These are phyloP conservation scores for Hirudinaria manillensis DNA, from an alignment of 2,888 invertebrate genomes.

Conservation along the genomic window DNA sequence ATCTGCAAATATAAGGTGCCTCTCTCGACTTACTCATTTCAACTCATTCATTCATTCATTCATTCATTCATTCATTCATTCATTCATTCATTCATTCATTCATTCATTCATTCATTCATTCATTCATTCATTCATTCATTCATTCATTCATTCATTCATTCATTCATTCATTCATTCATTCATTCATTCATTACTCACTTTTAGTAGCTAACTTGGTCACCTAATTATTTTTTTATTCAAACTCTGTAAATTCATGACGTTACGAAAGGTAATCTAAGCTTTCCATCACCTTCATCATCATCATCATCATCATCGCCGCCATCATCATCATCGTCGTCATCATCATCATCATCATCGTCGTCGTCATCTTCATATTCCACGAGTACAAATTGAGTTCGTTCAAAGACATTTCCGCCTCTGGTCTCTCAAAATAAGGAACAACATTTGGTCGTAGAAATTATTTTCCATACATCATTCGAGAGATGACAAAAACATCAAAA, in stretches of 20 bases:
- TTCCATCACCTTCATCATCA: slow-evolving; percentile 9
- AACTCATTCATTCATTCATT: slow-evolving; percentile 9
- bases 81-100: slow-evolving; percentile 12
- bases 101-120: slow-evolving; percentile 13
- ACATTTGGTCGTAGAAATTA: too few relatives aligned
- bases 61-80: slow-evolving; percentile 11
- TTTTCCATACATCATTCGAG: too few relatives aligned
- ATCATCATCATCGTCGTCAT: slow-evolving; percentile 14
- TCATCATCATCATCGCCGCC: slow-evolving; percentile 20
- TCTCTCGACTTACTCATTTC: neutral
- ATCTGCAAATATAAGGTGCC: too few relatives aligned
- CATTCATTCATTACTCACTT: too few relatives aligned
- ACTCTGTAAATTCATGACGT: too few relatives aligned
- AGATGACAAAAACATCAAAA: too few relatives aligned
- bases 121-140: slow-evolving; percentile 18
- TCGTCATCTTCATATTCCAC: slow-evolving; percentile 4
- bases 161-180: too few relatives aligned
- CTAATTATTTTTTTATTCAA: too few relatives aligned
- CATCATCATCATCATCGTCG: slow-evolving; percentile 24
- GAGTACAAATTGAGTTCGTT: neutral
- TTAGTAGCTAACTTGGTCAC: too few relatives aligned
- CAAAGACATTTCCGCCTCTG: too few relatives aligned
- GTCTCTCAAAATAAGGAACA: too few relatives aligned
- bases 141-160: slow-evolving; percentile 11
- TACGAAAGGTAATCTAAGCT: too few relatives aligned